Percentiles rank a stretch among this genome's conserved stretches.
phyloP scores from a whole-genome alignment of 2,888 invertebrate genomes.

The Cinara cedri region DNA sequence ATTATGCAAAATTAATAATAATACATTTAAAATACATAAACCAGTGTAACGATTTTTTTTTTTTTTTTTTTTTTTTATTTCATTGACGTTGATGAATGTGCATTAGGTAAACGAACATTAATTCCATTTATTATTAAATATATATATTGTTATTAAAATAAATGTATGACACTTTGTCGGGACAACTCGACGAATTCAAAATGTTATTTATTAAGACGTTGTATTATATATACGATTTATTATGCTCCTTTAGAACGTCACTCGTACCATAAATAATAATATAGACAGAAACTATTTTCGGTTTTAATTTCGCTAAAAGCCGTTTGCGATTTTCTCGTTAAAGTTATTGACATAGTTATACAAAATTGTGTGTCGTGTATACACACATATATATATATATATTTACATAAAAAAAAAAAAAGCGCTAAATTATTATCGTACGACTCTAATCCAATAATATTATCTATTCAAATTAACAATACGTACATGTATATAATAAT shows the following conservation, averaged over 20 bases:
- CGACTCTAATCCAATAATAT: constrained; percentile 29
- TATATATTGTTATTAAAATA: constrained; percentile 40
- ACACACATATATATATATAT: no score
- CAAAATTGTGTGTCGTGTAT: no score
- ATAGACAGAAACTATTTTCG: constrained; percentile 51
- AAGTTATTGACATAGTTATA: constrained; percentile 43
- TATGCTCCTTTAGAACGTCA: constrained; percentile 47
- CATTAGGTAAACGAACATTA: constrained; percentile 37
- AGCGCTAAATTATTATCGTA: constrained; percentile 22
- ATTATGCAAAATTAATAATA: constrained; percentile 44
- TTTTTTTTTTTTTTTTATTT: no score
- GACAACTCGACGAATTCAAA: constrained; percentile 39
- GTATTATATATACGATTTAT: constrained; percentile 50
- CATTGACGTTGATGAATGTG: constrained; percentile 45
- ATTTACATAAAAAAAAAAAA: neutral
- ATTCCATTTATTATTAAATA: constrained; percentile 43
- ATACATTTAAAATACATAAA: constrained; percentile 24
- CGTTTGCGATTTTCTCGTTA: constrained; percentile 51
- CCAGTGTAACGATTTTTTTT: constrained; percentile 15
- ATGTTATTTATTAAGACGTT: constrained; percentile 53
- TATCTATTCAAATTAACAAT: constrained; percentile 45
- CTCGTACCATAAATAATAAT: constrained; percentile 50
- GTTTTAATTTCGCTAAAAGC: constrained; percentile 55
- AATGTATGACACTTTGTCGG: constrained; percentile 52
- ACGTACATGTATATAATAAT: neutral